These are phyloP conservation scores for Drosophila sordidula DNA, from an alignment of 2,888 invertebrate genomes.

Conservation along the genomic window DNA sequence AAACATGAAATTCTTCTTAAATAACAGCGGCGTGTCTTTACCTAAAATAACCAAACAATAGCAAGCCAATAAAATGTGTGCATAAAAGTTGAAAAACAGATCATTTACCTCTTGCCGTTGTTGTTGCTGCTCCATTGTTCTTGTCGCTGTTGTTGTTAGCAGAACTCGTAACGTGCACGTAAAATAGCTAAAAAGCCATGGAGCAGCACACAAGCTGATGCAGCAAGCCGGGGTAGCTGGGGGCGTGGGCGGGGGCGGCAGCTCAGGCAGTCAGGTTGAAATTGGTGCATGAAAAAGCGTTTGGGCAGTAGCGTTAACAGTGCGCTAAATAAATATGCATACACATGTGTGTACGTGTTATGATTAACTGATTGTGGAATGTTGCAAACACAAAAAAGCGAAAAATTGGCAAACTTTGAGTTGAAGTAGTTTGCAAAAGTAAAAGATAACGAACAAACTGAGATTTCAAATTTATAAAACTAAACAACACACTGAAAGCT, in stretches of 20 bases:
- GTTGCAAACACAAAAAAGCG: neutral
- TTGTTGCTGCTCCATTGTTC: constrained; percentile 13
- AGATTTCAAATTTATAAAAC: constrained; percentile 1
- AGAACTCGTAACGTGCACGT: constrained; percentile 46
- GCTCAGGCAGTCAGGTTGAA: constrained; percentile 40
- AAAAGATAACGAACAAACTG: neutral
- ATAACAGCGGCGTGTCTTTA: constrained; percentile 44
- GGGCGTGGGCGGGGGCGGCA: neutral
- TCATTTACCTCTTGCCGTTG: constrained; percentile 32
- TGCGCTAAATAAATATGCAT: constrained; percentile 56
- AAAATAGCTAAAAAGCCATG: constrained; percentile 31
- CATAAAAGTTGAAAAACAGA: constrained; percentile 46
- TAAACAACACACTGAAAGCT: neutral
- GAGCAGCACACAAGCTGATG: constrained; percentile 15
- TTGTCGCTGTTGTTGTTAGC: constrained; percentile 14
- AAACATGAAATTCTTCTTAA: constrained; percentile 54
- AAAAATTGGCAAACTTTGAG: constrained; percentile 8
- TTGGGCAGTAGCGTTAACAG: constrained; percentile 36
- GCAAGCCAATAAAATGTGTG: constrained; percentile 64
- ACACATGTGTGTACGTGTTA: constrained; percentile 36
- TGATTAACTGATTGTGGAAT: constrained; percentile 50
- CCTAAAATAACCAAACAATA: constrained; percentile 42
- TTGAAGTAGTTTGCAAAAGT: neutral
- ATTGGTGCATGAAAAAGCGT: constrained; percentile 56
- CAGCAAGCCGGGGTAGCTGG: neutral